Evolutionary conservation across 2,888 invertebrate genomes (phyloP), one percentile per base, ranked within the genome.

Genomic region (Apamea monoglypha): DNA sequence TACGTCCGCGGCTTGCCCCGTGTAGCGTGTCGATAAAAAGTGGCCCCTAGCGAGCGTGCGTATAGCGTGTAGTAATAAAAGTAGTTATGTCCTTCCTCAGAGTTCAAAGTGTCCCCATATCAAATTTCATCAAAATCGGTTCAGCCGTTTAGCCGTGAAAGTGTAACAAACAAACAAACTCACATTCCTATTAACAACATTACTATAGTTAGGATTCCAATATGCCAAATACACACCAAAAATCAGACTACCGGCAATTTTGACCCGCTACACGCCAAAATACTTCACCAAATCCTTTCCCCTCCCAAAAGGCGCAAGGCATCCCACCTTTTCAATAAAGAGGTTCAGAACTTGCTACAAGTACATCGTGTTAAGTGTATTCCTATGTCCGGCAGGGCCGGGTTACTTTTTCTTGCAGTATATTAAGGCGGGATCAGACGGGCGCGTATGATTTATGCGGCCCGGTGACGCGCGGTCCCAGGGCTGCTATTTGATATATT

Each of bases 391-490:
- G 83, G 86, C 88, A 86, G 90, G 93, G 93, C 92, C 91, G 95
- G 95, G 95, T 94, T 94, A 95, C 94, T 96, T 95, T 95, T 95
- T 94, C 94, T 93, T 94, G 92, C 91, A 96, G 94, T 96, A 92
- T 96, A 96, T 96, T 96, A 96, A 96, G 94, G 93, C 92, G 92
- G 94, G 94, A 94, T 95, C 93, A 92, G 90, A 92, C 82, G 78
- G 92, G 94, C 91, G 92, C 87, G 92, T 94, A 95, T 96, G 96
- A 96, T 95, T 95, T 96, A 95, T 95, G 89, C 87, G 74, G 74
- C 36, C 61, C 82, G 80, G 70, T 72, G 83, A 83, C 83, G 79
- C 76, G 68, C 74, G 73, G 74, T 81, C 88, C 84, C 80, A 85
- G 86, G 86, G 90, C 74, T 89, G 86, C 87, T 74, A 84, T 82